These are phyloP conservation scores for Somateria mollissima DNA, from an alignment of 2,797 vertebrate genomes.

Conservation along the genomic window DNA sequence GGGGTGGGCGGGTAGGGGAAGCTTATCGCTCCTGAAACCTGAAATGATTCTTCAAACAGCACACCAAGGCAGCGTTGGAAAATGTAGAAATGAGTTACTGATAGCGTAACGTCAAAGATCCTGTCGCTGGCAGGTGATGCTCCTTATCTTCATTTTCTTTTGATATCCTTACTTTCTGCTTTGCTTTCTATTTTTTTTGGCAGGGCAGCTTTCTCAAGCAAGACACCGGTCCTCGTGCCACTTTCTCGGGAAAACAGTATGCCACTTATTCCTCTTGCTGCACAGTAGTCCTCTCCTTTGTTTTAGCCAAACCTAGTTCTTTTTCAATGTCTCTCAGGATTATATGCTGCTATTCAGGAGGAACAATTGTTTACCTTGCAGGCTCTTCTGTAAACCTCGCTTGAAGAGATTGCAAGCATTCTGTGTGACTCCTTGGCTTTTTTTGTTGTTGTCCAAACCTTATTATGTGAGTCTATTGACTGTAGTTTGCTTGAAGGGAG, in stretches of 20 bases:
- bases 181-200: not conserved
- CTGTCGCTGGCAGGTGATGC: not conserved
- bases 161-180: not conserved
- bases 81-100: not conserved
- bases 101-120: not conserved
- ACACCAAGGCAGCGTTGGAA: rapidly evolving
- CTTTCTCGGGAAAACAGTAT: not conserved
- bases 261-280: not conserved
- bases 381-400: not conserved
- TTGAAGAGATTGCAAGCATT: not conserved
- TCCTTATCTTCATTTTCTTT: not conserved
- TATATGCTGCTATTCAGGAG: not conserved
- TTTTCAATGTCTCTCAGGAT: not conserved
- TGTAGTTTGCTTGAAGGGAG: not conserved
- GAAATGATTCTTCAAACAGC: not conserved
- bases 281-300: not conserved
- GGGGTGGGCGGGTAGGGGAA: not conserved
- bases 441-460: not conserved
- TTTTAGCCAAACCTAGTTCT: not conserved
- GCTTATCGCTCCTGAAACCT: not conserved
- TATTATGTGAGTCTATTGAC: not conserved
- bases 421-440: not conserved
- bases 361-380: not conserved
- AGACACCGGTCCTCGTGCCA: not conserved
- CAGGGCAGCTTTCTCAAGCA: not conserved